A percentile compares a stretch with the other conserved stretches of the same genome.
These are phyloP conservation scores for Caenorhabditis briggsae DNA, from an alignment of 1,140 invertebrate genomes.

Conservation along the genomic window DNA sequence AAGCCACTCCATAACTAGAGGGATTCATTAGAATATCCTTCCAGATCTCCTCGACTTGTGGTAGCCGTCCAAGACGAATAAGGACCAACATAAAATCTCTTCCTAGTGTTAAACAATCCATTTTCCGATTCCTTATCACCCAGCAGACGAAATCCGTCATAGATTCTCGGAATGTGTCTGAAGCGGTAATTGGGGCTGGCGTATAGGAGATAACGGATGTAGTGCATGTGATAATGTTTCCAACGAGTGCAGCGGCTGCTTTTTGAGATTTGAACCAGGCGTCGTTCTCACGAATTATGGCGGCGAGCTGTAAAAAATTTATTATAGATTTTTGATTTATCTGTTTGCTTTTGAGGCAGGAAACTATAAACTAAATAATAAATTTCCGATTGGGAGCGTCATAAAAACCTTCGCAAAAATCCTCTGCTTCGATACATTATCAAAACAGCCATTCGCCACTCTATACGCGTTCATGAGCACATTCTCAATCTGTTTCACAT, in stretches of 20 bases:
- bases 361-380: too few species aligned
- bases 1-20: neutral
- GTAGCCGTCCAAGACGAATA: neutral
- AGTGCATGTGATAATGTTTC: neutral
- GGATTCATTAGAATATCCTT: conserved; percentile 53
- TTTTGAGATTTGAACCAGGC: conserved; percentile 16
- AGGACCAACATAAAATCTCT: conserved; percentile 46
- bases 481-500: conserved; percentile 47
- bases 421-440: neutral
- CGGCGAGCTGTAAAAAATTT: neutral
- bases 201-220: neutral
- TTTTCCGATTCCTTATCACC: conserved; percentile 22
- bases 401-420: conserved; percentile 6
- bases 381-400: too few species aligned
- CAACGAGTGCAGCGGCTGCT: neutral
- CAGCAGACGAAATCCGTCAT: neutral
- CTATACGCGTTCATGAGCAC: conserved; percentile 27
- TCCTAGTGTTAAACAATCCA: conserved; percentile 35
- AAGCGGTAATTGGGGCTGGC: neutral
- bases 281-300: conserved; percentile 7
- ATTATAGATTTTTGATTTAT: too few species aligned
- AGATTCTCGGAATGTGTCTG: conserved; percentile 37
- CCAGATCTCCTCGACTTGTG: conserved; percentile 32
- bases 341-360: too few species aligned
- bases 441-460: neutral